Conservation (phyloP, 1,140 invertebrate species). For the Anthonomus grandis region DNA sequence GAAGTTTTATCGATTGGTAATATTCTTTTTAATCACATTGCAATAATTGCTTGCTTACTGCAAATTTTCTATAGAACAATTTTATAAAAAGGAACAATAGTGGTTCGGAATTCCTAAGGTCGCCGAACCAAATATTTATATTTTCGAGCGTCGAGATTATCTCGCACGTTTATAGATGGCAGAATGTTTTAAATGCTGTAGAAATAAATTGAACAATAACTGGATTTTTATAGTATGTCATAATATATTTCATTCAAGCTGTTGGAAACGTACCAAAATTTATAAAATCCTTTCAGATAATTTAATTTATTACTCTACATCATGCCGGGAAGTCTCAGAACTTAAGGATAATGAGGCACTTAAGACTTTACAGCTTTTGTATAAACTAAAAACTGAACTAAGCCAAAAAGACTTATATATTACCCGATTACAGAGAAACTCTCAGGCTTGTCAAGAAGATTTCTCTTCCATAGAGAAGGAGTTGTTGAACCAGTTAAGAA, state of each 20-base stretch:
- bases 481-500: too few relatives aligned
- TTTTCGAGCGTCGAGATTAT: too few relatives aligned
- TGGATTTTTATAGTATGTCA: neutral
- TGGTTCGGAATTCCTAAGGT: too few relatives aligned
- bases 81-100: too few relatives aligned
- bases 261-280: neutral
- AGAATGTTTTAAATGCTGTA: too few relatives aligned
- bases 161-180: too few relatives aligned
- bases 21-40: too few relatives aligned
- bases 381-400: neutral
- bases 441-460: neutral
- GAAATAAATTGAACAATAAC: neutral
- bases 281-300: neutral
- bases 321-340: neutral
- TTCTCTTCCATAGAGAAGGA: neutral
- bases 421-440: neutral
- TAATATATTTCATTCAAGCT: neutral
- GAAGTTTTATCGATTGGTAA: too few relatives aligned
- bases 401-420: neutral
- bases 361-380: neutral
- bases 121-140: too few relatives aligned
- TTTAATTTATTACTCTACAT: neutral
- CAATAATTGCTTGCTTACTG: too few relatives aligned
- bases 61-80: too few relatives aligned
- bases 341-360: neutral